phyloP scores from a whole-genome alignment of 2,888 invertebrate genomes.

The Lamproptera curius region DNA sequence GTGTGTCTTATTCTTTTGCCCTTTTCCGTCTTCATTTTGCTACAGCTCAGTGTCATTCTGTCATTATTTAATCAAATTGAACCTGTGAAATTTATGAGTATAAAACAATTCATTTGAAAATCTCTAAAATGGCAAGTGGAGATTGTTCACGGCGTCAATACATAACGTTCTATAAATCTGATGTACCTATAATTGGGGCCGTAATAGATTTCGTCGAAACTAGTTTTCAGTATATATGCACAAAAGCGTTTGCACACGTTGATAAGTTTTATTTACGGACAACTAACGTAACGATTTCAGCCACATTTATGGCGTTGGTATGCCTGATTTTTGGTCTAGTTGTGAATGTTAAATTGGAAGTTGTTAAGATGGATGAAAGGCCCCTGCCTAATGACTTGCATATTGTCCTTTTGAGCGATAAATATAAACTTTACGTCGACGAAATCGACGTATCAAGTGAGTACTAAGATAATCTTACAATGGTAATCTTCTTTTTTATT shows the following conservation, averaged over 20 bases:
- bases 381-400: conserved; percentile 58
- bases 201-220: conserved; percentile 58
- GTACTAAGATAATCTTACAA: conserved; percentile 28
- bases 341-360: conserved; percentile 63
- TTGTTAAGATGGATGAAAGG: conserved; percentile 50
- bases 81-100: too few species aligned
- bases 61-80: too few species aligned
- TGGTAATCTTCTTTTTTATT: neutral
- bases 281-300: conserved; percentile 42
- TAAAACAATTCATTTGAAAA: too few species aligned
- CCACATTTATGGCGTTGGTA: conserved; percentile 47
- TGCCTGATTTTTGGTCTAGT: conserved; percentile 53
- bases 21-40: too few species aligned
- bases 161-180: conserved; percentile 54
- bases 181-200: conserved; percentile 54
- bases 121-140: conserved; percentile 42
- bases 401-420: conserved; percentile 57
- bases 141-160: conserved; percentile 37
- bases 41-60: too few species aligned
- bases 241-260: conserved; percentile 43
- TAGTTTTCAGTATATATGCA: conserved; percentile 47
- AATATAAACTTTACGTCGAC: conserved; percentile 61
- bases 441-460: conserved; percentile 63
- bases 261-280: conserved; percentile 46
- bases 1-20: too few species aligned